A percentile compares a stretch with the other conserved stretches of the same genome.
These are phyloP conservation scores for Cryptops parisi DNA, from an alignment of 2,888 invertebrate species.

Conservation along the genomic window DNA sequence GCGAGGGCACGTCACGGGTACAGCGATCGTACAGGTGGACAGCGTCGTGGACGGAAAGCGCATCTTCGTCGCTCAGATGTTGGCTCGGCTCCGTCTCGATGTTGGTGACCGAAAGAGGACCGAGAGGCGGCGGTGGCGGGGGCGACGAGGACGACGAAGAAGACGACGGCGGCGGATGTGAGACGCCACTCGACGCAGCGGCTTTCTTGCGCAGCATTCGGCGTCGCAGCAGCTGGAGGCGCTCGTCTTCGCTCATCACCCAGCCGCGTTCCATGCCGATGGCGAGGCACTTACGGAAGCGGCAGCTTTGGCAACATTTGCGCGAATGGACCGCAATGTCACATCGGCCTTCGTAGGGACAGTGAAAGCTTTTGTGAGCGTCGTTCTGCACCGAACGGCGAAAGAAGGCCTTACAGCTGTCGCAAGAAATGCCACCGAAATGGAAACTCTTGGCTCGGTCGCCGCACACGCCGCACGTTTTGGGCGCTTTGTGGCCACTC, in stretches of 20 bases:
- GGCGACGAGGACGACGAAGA: not conserved
- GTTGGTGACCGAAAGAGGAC: not conserved
- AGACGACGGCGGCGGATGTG: not conserved
- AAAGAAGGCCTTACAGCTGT: constrained; percentile 33
- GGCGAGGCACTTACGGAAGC: constrained; percentile 29
- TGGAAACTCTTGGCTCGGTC: constrained; percentile 32
- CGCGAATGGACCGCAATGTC: constrained; percentile 28
- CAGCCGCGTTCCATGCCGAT: constrained; percentile 34
- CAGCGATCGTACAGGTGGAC: not conserved
- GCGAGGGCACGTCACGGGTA: not conserved
- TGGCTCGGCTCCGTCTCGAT: not conserved
- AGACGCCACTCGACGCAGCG: not conserved
- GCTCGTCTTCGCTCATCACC: constrained; percentile 29
- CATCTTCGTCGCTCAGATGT: not conserved
- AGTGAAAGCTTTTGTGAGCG: constrained; percentile 28
- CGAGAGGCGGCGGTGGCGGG: not conserved
- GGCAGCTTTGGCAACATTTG: constrained; percentile 31
- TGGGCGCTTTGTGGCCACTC: constrained; percentile 16
- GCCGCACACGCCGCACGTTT: constrained; percentile 30
- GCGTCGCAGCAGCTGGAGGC: constrained; percentile 19
- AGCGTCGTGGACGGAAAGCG: not conserved
- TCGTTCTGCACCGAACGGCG: constrained; percentile 32
- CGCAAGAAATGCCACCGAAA: constrained; percentile 32
- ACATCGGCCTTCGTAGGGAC: constrained; percentile 27
- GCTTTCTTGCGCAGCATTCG: constrained; percentile 23